Base-by-base conservation (phyloP, 1,140 invertebrate species). In the Diachasmimorpha longicaudata region DNA sequence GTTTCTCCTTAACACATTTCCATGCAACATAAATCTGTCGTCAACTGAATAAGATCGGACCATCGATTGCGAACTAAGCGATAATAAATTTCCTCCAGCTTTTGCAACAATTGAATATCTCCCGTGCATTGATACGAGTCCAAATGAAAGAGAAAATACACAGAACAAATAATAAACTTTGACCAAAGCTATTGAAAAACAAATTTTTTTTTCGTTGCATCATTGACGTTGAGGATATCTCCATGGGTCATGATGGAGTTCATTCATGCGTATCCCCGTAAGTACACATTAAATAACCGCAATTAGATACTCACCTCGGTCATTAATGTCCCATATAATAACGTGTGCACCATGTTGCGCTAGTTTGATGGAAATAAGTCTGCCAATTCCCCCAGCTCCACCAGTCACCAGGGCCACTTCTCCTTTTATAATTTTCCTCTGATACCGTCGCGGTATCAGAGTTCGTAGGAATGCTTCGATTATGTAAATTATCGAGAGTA, bases 301-400 rank as follows among this genome's bases (percentile, higher is more conserved):
- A 52, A 52, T 52, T 19, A 52, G 9, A n/a, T 55, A 58, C 90
- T 91, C 78, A 94, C 95, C 94, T 89, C 91, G 86, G 86, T 94
- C 91, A 86, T 98, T 97, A 55, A 99, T 94, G 86, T 99, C 97
- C 96, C 96, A 98, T 52, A 97, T 88, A 8, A 98, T 92, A 52
- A 98, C 90, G 52, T 90, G 92, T 77, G 94, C 94, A 73, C 95
- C 95, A 44, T 95, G 91, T 80, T 93, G 90, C 0, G 95, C 95
- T 68, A 98, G 91, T 79, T 94, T 91, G 37, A 93, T 85, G 4
- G 96, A 94, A 75, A 98, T 89, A n/a, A 97, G 87, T 71, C 94
- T 91, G 9, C 97, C 97, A 31, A 99, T 91, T 44, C 97, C 97
- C 76, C 95, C 94, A 36, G 96, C 97, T 31, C 94, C 95, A 11